A percentile compares a stretch with the other conserved stretches of the same genome.
Evolutionary conservation across 2,113 vertebrate genomes (phyloP).

Genomic region (Passer domesticus): DNA sequence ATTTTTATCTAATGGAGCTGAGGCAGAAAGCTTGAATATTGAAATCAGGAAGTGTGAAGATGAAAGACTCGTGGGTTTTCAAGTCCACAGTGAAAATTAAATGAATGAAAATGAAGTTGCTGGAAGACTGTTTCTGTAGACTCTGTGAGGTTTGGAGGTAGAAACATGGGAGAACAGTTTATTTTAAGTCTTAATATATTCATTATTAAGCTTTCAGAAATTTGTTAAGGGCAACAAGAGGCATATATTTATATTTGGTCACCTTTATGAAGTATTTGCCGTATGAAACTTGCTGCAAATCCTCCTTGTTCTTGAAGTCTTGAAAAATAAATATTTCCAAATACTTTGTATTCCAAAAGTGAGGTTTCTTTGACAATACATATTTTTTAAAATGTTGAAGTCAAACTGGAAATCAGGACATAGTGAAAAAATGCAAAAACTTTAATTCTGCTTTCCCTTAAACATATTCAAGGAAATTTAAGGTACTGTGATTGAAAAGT

Average conservation of each 20-base stretch:
- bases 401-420: background rate
- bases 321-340: background rate
- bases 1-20: constrained; percentile 20
- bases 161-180: background rate
- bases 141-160: background rate
- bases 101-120: background rate
- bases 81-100: background rate
- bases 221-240: background rate
- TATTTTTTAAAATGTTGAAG: background rate
- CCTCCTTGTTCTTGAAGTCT: background rate
- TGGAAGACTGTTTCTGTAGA: background rate
- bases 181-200: background rate
- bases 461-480: background rate
- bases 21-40: constrained; percentile 11
- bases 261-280: background rate
- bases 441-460: background rate
- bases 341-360: background rate
- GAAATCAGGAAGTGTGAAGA: background rate
- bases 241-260: background rate
- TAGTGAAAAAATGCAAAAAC: background rate
- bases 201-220: background rate
- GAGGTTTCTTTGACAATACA: background rate
- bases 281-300: background rate
- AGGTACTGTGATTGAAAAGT: background rate
- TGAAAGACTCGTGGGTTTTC: background rate